Evolutionary conservation across 1,140 invertebrate species (phyloP), one percentile per base, ranked within the genome.

Genomic region (Holotrichia oblita): DNA sequence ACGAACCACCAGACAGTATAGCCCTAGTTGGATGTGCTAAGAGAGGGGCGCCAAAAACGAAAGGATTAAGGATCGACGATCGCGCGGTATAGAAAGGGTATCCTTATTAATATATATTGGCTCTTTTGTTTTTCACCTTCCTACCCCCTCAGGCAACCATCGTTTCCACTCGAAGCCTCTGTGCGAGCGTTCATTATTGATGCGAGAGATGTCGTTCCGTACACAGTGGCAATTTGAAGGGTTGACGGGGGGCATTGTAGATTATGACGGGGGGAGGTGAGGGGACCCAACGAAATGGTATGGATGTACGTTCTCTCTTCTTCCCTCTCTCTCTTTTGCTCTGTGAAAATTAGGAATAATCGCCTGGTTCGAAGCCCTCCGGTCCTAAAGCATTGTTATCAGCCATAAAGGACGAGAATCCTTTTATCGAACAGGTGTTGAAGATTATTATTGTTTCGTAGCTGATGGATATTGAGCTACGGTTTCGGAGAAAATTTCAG

Each of bases 61-160:
- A 69, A 34, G 61, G 61, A 69, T 69, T 69, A 69, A 69, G 61
- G 61, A 69, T 69, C 61, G 61, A 69, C 73, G 73, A 74, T 74
- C 73, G 73, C 73, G 73, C 40, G 61, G 20, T 69, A 74, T 44
- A 41, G 73, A 74, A 74, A 74, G 41, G 73, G 73, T 40, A 34
- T 74, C 73, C 73, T 74, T 74, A 74, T 74, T 74, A 74, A 74
- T 74, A 74, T 74, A 74, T 74, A 74, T 74, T 74, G 73, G 73
- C 73, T 44, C 73, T 74, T 74, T 74, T 74, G 73, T 74, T 74
- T 74, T 74, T 44, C 64, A 34, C 44, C 44, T n/a, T 48, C 44
- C n/a, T 48, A 9, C 44, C 12, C 44, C 44, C 44, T 10, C 44
- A 0, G 44, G 12, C 10, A 48, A 12, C 42, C 9, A 3, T 48